Evolutionary conservation across 2,797 vertebrate species (phyloP), one percentile per base, ranked within the genome.

Genomic region (Cryptoblepharus egeriae): DNA sequence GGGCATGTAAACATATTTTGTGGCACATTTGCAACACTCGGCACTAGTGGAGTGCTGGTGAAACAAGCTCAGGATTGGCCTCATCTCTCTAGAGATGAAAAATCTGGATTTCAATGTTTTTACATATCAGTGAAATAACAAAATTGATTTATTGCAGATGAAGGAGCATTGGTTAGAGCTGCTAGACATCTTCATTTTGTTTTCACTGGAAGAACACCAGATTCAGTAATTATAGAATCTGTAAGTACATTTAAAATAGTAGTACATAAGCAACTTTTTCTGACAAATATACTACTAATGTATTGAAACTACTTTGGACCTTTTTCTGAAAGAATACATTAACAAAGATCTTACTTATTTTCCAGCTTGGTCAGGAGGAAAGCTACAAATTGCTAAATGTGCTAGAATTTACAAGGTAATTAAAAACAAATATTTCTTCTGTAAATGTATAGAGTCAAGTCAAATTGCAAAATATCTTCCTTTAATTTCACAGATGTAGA

Each of bases 101-200:
- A 8, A 72, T 39, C 30, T 57, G 35, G 77, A 58, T 71, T 35
- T 57, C 64, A 20, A 15, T 60, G 2, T 73, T 20, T n/a, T 83
- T 52, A 57, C 1, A 52, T 32, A 39, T 55, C 61, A 3, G 16
- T 49, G 30, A 82, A 79, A 70, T 88, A 69, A 76, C 83, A 77
- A 7, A 5, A 26, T 72, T 88, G 7, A 82, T 35, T 91, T 91
- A 79, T 88, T 92, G 20, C 85, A 99, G 99, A 99, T 94, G 99
- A 99, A 93, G 97, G 98, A 28, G 98, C 99, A 1, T 92, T 99
- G 92, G 99, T 99, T 91, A 97, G 97, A 95, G 99, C 98, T 49
- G 99, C 99, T 58, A 96, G 88, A 55, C 96, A 96, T 89, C 93
- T 99, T 83, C 97, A 93, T 87, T 99, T 99, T 85, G 97, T 98